A percentile compares a stretch with the other conserved stretches of the same genome.
Evolutionary conservation across 2,888 invertebrate genomes (phyloP).

Genomic region (Lasioglossum calceatum): DNA sequence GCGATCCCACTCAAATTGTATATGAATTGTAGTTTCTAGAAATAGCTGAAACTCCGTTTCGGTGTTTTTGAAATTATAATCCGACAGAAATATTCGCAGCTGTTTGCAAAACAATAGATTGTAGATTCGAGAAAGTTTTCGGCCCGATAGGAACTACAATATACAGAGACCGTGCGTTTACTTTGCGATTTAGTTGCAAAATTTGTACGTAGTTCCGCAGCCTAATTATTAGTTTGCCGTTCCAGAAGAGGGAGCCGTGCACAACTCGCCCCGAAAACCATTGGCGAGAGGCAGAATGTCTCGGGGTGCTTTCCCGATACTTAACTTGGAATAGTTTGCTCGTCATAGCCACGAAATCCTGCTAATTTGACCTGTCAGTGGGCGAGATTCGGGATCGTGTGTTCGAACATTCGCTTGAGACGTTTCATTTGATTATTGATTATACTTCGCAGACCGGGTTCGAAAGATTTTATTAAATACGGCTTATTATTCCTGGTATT

Average conservation of each 20-base stretch:
- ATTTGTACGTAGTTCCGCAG: not conserved
- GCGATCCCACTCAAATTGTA: too few relatives aligned
- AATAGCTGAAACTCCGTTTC: not conserved
- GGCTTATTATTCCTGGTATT: not conserved
- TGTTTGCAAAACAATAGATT: not conserved
- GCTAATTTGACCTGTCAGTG: not conserved
- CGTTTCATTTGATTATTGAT: not conserved
- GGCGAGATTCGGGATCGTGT: not conserved
- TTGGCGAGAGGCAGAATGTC: not conserved
- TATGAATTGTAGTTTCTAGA: not conserved
- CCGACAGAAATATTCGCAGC: not conserved
- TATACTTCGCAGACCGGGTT: not conserved
- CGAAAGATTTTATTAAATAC: not conserved
- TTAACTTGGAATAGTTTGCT: not conserved
- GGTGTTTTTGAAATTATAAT: not conserved
- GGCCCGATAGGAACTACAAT: not conserved
- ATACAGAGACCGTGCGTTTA: not conserved
- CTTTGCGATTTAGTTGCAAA: not conserved
- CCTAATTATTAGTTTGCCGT: not conserved
- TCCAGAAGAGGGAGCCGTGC: not conserved
- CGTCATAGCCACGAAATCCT: not conserved
- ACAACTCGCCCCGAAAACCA: not conserved
- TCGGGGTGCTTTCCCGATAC: conserved; percentile 8
- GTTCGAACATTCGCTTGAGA: not conserved
- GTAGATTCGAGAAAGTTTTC: not conserved